These are phyloP conservation scores for Eupeodes corollae DNA, from an alignment of 1,140 invertebrate species.

Conservation along the genomic window DNA sequence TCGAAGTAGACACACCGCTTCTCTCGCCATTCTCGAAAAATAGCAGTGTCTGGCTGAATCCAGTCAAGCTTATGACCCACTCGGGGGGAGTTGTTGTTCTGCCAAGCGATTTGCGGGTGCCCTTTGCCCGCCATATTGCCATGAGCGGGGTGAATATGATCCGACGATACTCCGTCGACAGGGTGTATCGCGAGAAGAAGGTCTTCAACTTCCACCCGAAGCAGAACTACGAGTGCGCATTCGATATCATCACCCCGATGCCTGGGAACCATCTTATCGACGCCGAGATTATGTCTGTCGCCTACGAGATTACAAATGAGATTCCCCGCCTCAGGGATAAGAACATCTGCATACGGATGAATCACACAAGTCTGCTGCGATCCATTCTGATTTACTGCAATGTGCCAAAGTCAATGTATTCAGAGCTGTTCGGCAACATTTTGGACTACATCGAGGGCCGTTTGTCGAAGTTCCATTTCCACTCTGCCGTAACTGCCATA, in stretches of 20 bases:
- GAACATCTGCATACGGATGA: conserved; percentile 65
- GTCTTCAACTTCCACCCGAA: conserved; percentile 75
- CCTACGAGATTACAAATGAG: conserved; percentile 64
- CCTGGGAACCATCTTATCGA: conserved; percentile 63
- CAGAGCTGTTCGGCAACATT: conserved; percentile 28
- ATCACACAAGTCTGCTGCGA: conserved; percentile 69
- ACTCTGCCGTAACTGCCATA: conserved; percentile 55
- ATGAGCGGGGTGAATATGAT: conserved; percentile 66
- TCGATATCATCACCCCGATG: conserved; percentile 78
- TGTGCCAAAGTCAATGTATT: conserved; percentile 60
- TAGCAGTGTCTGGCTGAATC: conserved; percentile 39
- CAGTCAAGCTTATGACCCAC: conserved; percentile 71
- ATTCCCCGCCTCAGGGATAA: conserved; percentile 54
- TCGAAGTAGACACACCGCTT: conserved; percentile 60
- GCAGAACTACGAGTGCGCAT: conserved; percentile 82
- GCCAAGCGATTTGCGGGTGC: conserved; percentile 63
- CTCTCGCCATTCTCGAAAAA: conserved; percentile 56
- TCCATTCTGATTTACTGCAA: conserved; percentile 71
- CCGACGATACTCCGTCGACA: conserved; percentile 74
- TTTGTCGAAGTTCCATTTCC: conserved; percentile 55
- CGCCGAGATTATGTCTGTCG: conserved; percentile 70
- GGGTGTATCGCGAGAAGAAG: conserved; percentile 75
- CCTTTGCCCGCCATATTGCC: conserved; percentile 74
- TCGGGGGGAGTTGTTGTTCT: conserved; percentile 68
- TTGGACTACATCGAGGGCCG: conserved; percentile 42